Evolutionary conservation across 64 coral and sea anemone species (phyloP).

Genomic region (Catalaphyllia jardinei): DNA sequence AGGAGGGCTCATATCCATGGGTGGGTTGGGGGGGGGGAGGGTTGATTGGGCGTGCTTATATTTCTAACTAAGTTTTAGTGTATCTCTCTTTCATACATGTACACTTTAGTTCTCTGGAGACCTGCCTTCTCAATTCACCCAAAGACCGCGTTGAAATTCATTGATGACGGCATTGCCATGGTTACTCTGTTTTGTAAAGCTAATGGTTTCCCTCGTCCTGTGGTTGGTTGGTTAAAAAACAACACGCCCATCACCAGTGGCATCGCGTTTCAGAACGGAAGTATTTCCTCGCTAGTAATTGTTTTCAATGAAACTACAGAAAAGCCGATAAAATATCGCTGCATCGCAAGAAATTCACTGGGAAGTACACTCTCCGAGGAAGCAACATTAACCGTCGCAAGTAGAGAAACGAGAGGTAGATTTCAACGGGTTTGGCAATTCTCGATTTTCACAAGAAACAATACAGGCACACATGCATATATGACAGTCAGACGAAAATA

Average conservation of each 20-base stretch:
- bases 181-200: not conserved
- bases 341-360: slow-evolving; percentile 10
- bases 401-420: too few species aligned
- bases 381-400: not conserved
- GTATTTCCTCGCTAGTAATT: not conserved
- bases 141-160: not conserved
- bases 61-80: too few species aligned
- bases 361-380: not conserved
- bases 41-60: too few species aligned
- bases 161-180: not conserved
- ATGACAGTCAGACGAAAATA: too few species aligned
- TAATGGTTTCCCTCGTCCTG: slow-evolving; percentile 2
- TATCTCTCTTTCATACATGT: too few species aligned
- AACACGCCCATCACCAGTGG: not conserved
- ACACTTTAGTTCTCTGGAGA: not conserved
- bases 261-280: not conserved
- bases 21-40: too few species aligned
- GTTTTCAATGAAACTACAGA: not conserved
- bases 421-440: too few species aligned
- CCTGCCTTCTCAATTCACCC: slow-evolving; percentile 21
- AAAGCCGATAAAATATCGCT: not conserved
- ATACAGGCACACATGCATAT: too few species aligned
- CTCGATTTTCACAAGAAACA: too few species aligned
- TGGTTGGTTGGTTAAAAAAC: slow-evolving; percentile 15
- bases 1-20: too few species aligned